Evolutionary conservation across 2,888 invertebrate species (phyloP).

Genomic region (Eupithecia insigniata): DNA sequence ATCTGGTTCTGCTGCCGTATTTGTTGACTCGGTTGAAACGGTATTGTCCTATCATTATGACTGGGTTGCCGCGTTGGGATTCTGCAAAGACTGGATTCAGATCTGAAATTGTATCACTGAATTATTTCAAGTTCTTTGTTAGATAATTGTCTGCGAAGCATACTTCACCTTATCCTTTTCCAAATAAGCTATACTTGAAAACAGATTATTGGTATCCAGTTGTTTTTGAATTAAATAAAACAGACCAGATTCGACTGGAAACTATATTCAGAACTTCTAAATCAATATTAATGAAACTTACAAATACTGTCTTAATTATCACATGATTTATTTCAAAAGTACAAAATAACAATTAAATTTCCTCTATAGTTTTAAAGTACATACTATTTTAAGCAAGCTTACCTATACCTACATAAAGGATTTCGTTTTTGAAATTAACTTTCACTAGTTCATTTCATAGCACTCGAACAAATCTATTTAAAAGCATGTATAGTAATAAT

Average conservation of each 20-base stretch:
- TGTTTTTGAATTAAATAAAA: constrained; percentile 9
- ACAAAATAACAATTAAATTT: neutral
- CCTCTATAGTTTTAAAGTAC: neutral
- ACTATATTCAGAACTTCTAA: constrained; percentile 17
- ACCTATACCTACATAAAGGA: neutral
- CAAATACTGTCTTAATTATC: constrained; percentile 12
- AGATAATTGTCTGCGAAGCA: neutral
- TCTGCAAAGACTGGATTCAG: constrained; percentile 76
- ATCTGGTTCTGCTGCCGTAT: constrained; percentile 73
- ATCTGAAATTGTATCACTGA: constrained; percentile 57
- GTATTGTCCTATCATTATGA: constrained; percentile 80
- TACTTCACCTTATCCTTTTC: neutral
- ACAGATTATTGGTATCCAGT: neutral
- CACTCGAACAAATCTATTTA: neutral
- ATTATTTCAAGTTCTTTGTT: neutral
- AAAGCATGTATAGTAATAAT: no score
- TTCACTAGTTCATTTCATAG: neutral
- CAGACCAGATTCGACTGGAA: neutral
- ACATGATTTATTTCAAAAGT: neutral
- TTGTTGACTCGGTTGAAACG: constrained; percentile 79
- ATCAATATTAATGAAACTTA: neutral
- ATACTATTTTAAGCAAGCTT: neutral
- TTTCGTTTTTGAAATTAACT: neutral
- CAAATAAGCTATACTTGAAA: neutral
- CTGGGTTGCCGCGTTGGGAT: constrained; percentile 78